phyloP scores from a whole-genome alignment of 2,888 invertebrate genomes.

The Eupithecia centaureata region DNA sequence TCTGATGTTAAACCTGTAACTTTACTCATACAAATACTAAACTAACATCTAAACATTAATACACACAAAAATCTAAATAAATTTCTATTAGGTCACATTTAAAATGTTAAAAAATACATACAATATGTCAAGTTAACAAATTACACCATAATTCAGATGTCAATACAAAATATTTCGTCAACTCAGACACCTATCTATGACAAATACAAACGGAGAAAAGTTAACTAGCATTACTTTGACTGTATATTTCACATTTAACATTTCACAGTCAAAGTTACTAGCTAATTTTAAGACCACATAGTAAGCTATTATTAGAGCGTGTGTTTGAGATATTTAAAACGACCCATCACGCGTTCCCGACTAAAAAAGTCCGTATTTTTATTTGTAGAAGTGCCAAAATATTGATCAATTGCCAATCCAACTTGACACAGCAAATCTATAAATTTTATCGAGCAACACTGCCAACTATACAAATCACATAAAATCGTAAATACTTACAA shows the following conservation, averaged over 20 bases:
- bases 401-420: not conserved
- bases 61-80: slow-evolving; percentile 13
- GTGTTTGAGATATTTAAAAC: not conserved
- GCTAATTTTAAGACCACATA: not conserved
- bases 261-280: slow-evolving; percentile 16
- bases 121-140: slow-evolving; percentile 16
- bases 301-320: not conserved
- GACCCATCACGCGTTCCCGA: no score
- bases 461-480: not conserved
- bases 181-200: not conserved
- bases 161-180: slow-evolving; percentile 9
- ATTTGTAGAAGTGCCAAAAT: not conserved
- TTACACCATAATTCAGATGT: not conserved
- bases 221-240: slow-evolving; percentile 6
- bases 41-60: slow-evolving; percentile 24
- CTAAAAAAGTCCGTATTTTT: not conserved
- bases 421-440: slow-evolving; percentile 14
- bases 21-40: slow-evolving; percentile 24
- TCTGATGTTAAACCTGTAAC: not conserved
- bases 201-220: slow-evolving; percentile 5
- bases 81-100: slow-evolving; percentile 7
- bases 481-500: not conserved
- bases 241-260: slow-evolving; percentile 20
- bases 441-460: slow-evolving; percentile 4
- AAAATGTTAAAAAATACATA: slow-evolving; percentile 23